phyloP scores from a whole-genome alignment of 2,888 invertebrate genomes.

The Catocala fraxini region DNA sequence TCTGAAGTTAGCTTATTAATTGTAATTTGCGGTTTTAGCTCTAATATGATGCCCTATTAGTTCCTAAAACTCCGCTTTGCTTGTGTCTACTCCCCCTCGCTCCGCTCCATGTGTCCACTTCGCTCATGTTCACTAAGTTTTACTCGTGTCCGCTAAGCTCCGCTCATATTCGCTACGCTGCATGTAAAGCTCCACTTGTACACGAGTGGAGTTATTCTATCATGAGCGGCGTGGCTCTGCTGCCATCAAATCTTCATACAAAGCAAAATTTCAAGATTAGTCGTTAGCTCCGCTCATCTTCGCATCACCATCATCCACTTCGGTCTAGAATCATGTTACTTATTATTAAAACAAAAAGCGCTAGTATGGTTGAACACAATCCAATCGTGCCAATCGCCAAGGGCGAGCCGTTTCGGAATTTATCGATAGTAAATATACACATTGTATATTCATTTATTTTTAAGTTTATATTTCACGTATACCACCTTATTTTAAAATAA shows the following conservation, averaged over 20 bases:
- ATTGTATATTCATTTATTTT: conserved; percentile 56
- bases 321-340: too few relatives aligned
- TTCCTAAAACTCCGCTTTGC: background rate
- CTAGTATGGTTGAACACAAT: background rate
- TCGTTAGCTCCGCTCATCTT: too few relatives aligned
- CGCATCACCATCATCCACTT: too few relatives aligned
- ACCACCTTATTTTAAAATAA: conserved; percentile 85
- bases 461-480: conserved; percentile 61
- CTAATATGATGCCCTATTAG: background rate
- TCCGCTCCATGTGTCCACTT: too few relatives aligned
- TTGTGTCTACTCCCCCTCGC: too few relatives aligned
- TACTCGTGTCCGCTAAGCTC: background rate
- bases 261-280: too few relatives aligned
- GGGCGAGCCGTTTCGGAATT: conserved; percentile 14
- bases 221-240: too few relatives aligned
- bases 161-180: background rate
- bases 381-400: conserved; percentile 19
- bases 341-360: background rate
- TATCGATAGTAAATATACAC: conserved; percentile 11
- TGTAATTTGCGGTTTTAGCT: conserved; percentile 1
- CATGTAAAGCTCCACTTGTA: too few relatives aligned
- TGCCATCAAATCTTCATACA: too few relatives aligned
- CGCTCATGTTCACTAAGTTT: too few relatives aligned
- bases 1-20: too few relatives aligned
- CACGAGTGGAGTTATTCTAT: too few relatives aligned